A percentile compares a stretch with the other conserved stretches of the same genome.
Conservation (phyloP, 2,113 vertebrate species). For the Atractosteus spatula region DNA sequence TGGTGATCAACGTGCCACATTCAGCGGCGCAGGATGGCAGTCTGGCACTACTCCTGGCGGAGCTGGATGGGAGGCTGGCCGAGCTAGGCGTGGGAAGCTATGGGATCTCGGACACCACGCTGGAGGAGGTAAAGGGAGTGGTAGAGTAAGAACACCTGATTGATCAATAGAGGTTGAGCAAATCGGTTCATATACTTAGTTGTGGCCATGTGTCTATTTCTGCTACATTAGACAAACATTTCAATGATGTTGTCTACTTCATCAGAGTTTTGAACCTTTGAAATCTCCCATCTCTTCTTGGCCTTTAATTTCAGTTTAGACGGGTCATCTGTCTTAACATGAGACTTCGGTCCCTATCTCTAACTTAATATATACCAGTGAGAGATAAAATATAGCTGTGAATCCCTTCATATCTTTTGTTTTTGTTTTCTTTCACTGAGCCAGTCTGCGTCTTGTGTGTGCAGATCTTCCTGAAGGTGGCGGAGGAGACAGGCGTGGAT, state of each 20-base stretch:
- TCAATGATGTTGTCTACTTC: too few species aligned
- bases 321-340: too few species aligned
- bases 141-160: accelerated
- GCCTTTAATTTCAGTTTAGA: too few species aligned
- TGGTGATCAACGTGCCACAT: constrained; percentile 74
- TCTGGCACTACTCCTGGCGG: constrained; percentile 65
- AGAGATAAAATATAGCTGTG: neutral
- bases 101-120: constrained; percentile 78
- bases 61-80: constrained; percentile 66
- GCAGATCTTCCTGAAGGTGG: constrained; percentile 86
- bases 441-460: neutral
- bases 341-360: too few species aligned
- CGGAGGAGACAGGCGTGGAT: constrained; percentile 54
- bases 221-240: too few species aligned
- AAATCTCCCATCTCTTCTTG: too few species aligned
- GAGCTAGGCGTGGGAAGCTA: constrained; percentile 77
- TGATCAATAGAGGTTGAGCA: too few species aligned
- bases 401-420: neutral
- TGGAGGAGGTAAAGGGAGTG: constrained; percentile 75
- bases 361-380: neutral
- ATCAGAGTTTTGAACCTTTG: too few species aligned
- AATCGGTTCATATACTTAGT: too few species aligned
- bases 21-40: constrained; percentile 65
- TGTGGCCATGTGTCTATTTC: too few species aligned
- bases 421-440: neutral